These are phyloP conservation scores for Pelodiscus sinensis DNA, from an alignment of 2,113 vertebrate species.

Conservation along the genomic window DNA sequence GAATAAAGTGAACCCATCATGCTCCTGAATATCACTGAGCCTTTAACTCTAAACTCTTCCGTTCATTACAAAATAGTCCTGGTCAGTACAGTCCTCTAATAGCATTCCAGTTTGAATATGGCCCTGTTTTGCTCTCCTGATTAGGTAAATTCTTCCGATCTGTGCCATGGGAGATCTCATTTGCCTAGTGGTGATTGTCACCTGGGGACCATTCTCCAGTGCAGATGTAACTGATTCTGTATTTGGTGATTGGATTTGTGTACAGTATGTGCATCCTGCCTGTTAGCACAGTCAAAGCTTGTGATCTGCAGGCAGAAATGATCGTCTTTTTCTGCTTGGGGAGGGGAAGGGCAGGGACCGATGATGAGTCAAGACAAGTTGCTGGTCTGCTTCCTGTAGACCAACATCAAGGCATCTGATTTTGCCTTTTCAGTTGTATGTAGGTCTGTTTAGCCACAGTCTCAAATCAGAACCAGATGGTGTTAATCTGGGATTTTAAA, in stretches of 20 bases:
- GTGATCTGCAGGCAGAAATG: neutral
- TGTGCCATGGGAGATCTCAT: neutral
- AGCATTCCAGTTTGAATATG: neutral
- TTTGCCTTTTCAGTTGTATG: neutral
- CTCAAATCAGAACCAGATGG: conserved; percentile 61
- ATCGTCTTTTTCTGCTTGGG: too few relatives aligned
- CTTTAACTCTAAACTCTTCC: neutral
- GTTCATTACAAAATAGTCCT: neutral
- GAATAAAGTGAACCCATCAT: neutral
- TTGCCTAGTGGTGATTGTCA: neutral
- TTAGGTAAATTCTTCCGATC: neutral
- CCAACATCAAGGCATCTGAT: neutral
- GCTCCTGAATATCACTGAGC: neutral
- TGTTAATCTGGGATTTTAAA: conserved; percentile 26
- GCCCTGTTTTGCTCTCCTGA: neutral
- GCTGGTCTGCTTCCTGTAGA: conserved; percentile 9
- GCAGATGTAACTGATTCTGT: neutral
- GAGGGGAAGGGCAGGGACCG: neutral
- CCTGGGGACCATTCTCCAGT: neutral
- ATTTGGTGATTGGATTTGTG: neutral
- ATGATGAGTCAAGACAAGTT: neutral
- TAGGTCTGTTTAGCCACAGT: conserved; percentile 20
- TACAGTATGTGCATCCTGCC: neutral
- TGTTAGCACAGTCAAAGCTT: neutral
- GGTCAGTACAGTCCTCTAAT: neutral